Conservation (phyloP, 2,797 vertebrate genomes). For the Echiichthys vipera region DNA sequence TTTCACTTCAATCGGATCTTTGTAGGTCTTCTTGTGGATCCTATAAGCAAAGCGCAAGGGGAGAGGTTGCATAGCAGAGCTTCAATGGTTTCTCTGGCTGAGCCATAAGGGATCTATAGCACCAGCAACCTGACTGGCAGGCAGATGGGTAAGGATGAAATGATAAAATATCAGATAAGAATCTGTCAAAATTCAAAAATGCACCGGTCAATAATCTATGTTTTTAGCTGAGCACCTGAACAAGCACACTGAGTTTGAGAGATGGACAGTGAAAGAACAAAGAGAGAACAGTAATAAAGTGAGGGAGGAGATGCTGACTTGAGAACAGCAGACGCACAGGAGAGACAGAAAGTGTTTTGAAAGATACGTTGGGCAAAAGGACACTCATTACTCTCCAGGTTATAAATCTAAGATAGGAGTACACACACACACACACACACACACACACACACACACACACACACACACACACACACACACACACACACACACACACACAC, state of each 20-base stretch:
- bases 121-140: conserved; percentile 71
- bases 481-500: neutral
- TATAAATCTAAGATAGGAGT: neutral
- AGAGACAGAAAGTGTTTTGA: neutral
- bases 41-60: conserved; percentile 75
- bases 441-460: too few relatives aligned
- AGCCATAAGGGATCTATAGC: conserved; percentile 74
- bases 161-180: conserved; percentile 66
- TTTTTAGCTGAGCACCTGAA: conserved; percentile 48
- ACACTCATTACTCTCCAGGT: conserved; percentile 28
- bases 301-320: conserved; percentile 17
- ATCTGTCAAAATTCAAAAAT: conserved; percentile 66
- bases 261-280: conserved; percentile 12
- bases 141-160: conserved; percentile 69
- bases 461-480: neutral
- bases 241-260: conserved; percentile 23
- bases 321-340: conserved; percentile 3
- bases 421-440: too few relatives aligned
- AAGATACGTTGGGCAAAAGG: conserved; percentile 20
- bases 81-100: conserved; percentile 70
- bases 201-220: conserved; percentile 65
- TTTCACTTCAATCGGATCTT: conserved; percentile 79
- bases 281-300: conserved; percentile 31
- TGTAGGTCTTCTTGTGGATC: conserved; percentile 80
- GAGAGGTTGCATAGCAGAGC: conserved; percentile 72